Evolutionary conservation across 1,140 invertebrate species (phyloP), one percentile per base, ranked within the genome.

Genomic region (Nasonia vitripennis): DNA sequence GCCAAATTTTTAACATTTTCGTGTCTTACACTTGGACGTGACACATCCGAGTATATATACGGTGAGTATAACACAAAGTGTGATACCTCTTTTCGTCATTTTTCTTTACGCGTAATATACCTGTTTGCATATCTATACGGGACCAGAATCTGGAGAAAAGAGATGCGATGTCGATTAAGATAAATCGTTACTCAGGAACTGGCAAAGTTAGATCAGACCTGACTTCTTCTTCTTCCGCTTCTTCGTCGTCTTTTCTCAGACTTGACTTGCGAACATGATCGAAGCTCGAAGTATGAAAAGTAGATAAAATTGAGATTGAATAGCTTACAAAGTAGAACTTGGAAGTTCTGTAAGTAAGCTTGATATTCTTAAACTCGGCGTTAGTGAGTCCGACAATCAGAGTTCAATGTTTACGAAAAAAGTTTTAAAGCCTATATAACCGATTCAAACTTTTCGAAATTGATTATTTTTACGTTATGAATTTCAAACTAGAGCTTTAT

Each of bases 161-260:
- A 41, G 37, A 41, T 75, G 73, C 20, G 73, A 75, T 45, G 73
- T 41, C 73, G 73, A 75, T 75, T 41, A 75, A 75, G 73, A 75
- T 75, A 75, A 75, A 75, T 75, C 37, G 37, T 75, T 75, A 34
- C 31, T 9, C 37, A n/a, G 10, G 73, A n/a, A 11, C 37, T 41
- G 34, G 11, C 20, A 75, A 75, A 75, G 11, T 75, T 75, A 4
- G 12, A 45, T 75, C 55, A 7, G 6, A 62, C 6, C 41, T 45
- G 41, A 62, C 55, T 31, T 71, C 37, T 75, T 75, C 14, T 41
- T 74, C 68, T 23, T 31, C 68, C 14, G 5, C 34, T 37, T 23
- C 31, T 71, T 31, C 68, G 10, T 71, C 31, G 11, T 27, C 31
- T 27, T 34, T 71, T 34, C 31, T 74, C 17, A 74, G 71, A 14